phyloP scores from a whole-genome alignment of 1,140 invertebrate species.

The Branchinecta lynchi region DNA sequence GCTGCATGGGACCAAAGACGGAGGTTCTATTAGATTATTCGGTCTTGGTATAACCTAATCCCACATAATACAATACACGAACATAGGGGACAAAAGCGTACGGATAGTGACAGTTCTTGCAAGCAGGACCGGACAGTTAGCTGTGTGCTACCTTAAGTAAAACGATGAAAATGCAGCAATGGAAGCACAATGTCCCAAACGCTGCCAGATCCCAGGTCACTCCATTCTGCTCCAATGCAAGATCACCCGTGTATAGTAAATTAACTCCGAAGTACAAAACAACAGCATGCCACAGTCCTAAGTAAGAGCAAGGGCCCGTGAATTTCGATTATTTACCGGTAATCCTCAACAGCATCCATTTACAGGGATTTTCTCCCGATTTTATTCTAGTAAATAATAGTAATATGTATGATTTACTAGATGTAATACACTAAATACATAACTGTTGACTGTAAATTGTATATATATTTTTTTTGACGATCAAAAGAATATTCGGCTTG shows the following conservation, averaged over 20 bases:
- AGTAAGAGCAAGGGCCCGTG: conserved; percentile 24
- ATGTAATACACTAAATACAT: background rate
- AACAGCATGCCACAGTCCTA: conserved; percentile 40
- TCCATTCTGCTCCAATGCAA: conserved; percentile 30
- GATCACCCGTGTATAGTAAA: conserved; percentile 30
- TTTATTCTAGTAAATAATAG: conserved; percentile 15
- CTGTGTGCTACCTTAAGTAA: conserved; percentile 36
- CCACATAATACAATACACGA: background rate
- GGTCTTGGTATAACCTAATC: background rate
- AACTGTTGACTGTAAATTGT: background rate
- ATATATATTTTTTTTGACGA: no score
- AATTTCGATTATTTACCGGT: conserved; percentile 28
- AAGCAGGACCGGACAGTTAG: background rate
- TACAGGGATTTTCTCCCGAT: conserved; percentile 15
- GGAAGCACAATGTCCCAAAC: conserved; percentile 36
- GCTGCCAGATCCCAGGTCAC: conserved; percentile 32
- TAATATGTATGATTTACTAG: background rate
- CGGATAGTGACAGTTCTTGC: background rate
- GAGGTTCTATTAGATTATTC: no score
- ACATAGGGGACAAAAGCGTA: background rate
- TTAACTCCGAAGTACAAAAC: conserved; percentile 39
- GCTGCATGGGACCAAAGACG: no score
- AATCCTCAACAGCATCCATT: conserved; percentile 32
- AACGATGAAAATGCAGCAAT: conserved; percentile 34
- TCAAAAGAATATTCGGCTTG: no score